Evolutionary conservation across 2,797 vertebrate species (phyloP).

Genomic region (Cyclura pinguis): DNA sequence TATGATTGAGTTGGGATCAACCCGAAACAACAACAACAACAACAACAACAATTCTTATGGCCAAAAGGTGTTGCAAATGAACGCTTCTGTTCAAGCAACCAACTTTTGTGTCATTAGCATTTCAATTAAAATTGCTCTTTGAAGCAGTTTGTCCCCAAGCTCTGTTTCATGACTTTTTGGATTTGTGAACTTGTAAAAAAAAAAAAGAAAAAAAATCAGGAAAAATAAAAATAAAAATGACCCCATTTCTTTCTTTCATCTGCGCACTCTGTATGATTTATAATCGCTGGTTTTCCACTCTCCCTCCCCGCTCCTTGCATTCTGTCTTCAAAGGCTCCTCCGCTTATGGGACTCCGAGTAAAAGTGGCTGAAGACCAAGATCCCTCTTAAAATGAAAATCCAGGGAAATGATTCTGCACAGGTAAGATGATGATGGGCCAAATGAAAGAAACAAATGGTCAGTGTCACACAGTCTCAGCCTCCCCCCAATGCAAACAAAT

Average conservation of each 20-base stretch:
- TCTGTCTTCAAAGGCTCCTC: slow-evolving; percentile 6
- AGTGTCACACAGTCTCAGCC: too few species aligned
- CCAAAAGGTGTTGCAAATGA: background rate
- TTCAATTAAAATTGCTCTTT: slow-evolving; percentile 78
- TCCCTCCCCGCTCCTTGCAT: background rate
- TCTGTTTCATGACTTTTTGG: slow-evolving; percentile 37
- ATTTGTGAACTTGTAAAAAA: slow-evolving; percentile 47
- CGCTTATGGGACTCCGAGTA: rapidly evolving
- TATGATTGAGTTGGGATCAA: too few species aligned
- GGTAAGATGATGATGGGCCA: too few species aligned
- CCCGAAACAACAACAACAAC: background rate
- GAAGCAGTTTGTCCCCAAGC: slow-evolving; percentile 70
- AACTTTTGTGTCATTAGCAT: slow-evolving; percentile 64
- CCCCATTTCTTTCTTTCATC: slow-evolving; percentile 44
- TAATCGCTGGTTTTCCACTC: background rate
- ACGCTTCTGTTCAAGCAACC: slow-evolving; percentile 39
- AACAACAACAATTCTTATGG: background rate
- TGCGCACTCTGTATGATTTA: background rate
- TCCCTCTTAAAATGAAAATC: background rate
- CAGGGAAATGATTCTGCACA: background rate
- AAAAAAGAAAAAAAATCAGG: slow-evolving; percentile 43
- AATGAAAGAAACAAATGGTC: too few species aligned
- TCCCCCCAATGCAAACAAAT: too few species aligned
- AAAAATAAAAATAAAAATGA: slow-evolving; percentile 49
- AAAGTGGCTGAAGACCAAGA: background rate